Conservation (phyloP, 2,797 vertebrate genomes). For the Fratercula arctica region DNA sequence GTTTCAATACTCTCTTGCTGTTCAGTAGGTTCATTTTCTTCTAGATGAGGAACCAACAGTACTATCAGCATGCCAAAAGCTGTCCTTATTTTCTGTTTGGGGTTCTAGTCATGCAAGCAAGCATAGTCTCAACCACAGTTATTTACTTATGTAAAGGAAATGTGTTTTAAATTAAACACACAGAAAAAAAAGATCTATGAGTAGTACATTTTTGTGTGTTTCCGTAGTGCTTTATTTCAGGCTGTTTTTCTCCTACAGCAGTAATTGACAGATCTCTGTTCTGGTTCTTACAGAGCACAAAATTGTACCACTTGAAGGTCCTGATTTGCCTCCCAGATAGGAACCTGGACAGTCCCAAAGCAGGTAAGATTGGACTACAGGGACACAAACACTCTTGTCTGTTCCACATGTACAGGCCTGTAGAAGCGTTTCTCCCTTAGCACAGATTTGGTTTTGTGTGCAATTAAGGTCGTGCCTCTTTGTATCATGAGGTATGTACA, state of each 20-base stretch:
- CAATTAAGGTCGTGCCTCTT: not conserved
- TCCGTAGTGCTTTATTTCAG: not conserved
- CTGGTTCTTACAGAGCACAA: conserved; percentile 84
- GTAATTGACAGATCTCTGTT: not conserved
- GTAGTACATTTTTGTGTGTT: not conserved
- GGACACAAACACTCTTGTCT: not conserved
- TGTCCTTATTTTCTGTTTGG: not conserved
- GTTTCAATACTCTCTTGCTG: not conserved
- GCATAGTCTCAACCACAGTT: not conserved
- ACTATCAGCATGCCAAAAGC: not conserved
- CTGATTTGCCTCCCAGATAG: conserved; percentile 88
- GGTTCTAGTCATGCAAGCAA: not conserved
- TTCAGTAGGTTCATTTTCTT: not conserved
- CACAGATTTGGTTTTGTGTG: not conserved
- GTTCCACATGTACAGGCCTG: not conserved
- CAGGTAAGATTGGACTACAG: conserved; percentile 74
- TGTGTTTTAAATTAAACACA: conserved; percentile 13
- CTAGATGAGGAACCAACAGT: not conserved
- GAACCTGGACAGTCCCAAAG: conserved; percentile 88
- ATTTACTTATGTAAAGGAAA: not conserved
- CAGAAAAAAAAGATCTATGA: not conserved
- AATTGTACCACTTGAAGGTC: conserved; percentile 84
- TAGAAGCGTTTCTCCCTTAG: not conserved
- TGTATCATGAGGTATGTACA: not conserved
- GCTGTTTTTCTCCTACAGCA: not conserved